Percentiles rank a stretch among this genome's conserved stretches.
Evolutionary conservation across 2,797 vertebrate species (phyloP).

Genomic region (Hydrolagus colliei): DNA sequence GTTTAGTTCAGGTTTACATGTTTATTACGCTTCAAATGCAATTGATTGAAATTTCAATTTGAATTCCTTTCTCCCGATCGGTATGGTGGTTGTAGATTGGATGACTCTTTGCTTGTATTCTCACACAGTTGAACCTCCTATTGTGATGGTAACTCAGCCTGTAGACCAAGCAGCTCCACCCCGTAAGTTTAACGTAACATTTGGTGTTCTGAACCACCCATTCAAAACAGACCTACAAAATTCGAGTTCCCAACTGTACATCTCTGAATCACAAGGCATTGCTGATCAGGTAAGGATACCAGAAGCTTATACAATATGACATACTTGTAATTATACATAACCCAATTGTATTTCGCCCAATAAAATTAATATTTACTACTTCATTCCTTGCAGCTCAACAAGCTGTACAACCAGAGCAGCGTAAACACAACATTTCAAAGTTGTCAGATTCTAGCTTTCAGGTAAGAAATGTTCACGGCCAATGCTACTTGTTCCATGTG

Average conservation of each 20-base stretch:
- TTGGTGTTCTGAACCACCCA: not conserved
- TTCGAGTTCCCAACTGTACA: not conserved
- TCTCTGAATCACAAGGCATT: not conserved
- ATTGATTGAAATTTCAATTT: no score
- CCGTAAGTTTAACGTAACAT: constrained; percentile 1
- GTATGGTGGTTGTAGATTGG: no score
- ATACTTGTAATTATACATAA: not conserved
- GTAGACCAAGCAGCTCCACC: not conserved
- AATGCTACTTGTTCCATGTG: not conserved
- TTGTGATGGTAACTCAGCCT: no score
- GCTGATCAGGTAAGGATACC: not conserved
- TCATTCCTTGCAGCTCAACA: constrained; percentile 1
- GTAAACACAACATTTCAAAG: not conserved
- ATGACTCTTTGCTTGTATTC: no score
- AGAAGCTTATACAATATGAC: not conserved
- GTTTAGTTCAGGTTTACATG: no score
- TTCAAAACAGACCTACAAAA: not conserved
- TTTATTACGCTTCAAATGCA: no score
- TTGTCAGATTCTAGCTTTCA: not conserved
- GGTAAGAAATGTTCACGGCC: not conserved
- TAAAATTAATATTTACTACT: not conserved
- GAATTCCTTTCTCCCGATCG: no score
- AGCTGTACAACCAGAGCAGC: not conserved
- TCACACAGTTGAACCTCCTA: no score
- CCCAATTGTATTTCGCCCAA: not conserved